Evolutionary conservation across 2,113 vertebrate species (phyloP), one percentile per base, ranked within the genome.

Genomic region (Bathybates hornii): DNA sequence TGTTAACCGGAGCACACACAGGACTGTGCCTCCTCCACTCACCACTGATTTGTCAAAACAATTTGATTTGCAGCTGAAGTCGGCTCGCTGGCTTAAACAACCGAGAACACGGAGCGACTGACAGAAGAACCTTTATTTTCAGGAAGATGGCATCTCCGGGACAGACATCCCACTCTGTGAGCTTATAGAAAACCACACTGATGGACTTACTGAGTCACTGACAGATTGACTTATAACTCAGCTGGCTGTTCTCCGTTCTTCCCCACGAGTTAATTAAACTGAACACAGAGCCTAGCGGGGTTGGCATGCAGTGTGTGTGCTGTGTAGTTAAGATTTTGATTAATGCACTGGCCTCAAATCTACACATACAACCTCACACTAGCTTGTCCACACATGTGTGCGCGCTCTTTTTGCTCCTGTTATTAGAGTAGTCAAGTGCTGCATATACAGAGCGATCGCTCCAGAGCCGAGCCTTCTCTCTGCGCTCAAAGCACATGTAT

Each of bases 261-360:
- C 29, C 43, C 56, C 16, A 43, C 29, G 34, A 88, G 50, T 89
- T 92, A 76, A 92, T 93, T 89, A 86, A 89, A 91, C 83, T 79
- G 80, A 86, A 85, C 57, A 48, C 16, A 45, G 59, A 88, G 86
- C 50, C 83, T 78, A 13, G 80, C 61, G 81, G 81, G 85, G 71
- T 61, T 81, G 54, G 36, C 71, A 54, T 82, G 83, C 38, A 52
- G 63, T 53, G 76, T 83, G 57, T 86, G 66, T 45, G 78, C 36
- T 59, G 48, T 5, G 29, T 88, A 19, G 71, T 87, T 87, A 73
- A 76, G 57, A 71, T 32, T 87, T 80, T 82, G 82, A 87, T 85
- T 83, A 85, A 88, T 87, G 81, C 50, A 52, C 61, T 4, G 32
- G n/a, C 59, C 79, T 59, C 24, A 59, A 13, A 82, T 82, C 66